Evolutionary conservation across 2,797 vertebrate genomes (phyloP), one percentile per base, ranked within the genome.

Genomic region (Liasis olivaceus): DNA sequence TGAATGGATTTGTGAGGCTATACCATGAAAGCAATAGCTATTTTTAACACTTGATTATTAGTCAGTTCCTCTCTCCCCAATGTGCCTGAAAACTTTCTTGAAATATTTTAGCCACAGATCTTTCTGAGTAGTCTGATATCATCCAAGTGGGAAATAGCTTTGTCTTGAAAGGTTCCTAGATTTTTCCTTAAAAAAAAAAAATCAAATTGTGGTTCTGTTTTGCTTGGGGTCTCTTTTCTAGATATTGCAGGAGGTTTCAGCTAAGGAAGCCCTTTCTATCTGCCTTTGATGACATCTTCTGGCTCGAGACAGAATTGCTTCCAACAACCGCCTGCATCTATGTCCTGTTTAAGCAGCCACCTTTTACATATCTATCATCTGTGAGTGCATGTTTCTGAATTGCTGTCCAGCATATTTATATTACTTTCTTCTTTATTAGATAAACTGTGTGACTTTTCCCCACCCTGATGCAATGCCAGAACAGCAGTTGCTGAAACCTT

Each of bases 401-500:
- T 94, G 69, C 31, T 5, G 12, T 66, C 85, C 91, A 15, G 63
- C 63, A 20, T 90, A 28, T 87, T 77, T 59, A 86, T 77, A 87
- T 85, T 90, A 84, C 89, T 87, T 89, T 87, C 64, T 90, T 47
- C 59, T 86, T 63, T 58, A 26, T 4, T 97, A 99, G 99, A 98
- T 99, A 96, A 99, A 99, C 97, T 98, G 98, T 47, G 99, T 99
- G 97, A 99, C 99, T 5, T 99, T 99, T 95, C 99, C 99, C 2
- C 98, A 98, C 59, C 98, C 98, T 7, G 98, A 98, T 17, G 97
- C 97, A 88, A 98, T 98, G 98, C 97, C 98, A 0, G 99, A 99
- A 94, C 99, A 99, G 95, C 99, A 99, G 97, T 98, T 99, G 95
- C 98, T 99, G 95, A 99, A 99, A 93, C 99, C 99, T 5, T 97